Conservation (phyloP, 2,888 invertebrate species). For the Bursaphelenchus okinawaensis region DNA sequence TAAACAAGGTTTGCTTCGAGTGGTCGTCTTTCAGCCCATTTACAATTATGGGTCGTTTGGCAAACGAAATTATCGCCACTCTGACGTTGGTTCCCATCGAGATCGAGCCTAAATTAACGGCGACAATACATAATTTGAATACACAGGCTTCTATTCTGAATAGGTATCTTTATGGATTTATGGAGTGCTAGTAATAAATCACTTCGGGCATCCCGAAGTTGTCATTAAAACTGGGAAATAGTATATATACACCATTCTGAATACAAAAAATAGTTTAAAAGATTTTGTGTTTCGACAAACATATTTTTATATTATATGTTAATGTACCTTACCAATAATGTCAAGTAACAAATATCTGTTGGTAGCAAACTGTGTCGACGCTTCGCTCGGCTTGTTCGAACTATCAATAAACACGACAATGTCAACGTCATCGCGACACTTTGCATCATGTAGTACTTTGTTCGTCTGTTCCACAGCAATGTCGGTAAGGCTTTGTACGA, state of each 20-base stretch:
- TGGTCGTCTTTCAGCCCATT: conserved; percentile 29
- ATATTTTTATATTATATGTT: background rate
- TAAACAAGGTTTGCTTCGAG: conserved; percentile 28
- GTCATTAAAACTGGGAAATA: no score
- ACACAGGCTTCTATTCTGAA: no score
- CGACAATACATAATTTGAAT: background rate
- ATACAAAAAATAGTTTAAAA: no score
- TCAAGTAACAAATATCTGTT: conserved; percentile 44
- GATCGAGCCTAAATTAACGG: conserved; percentile 35
- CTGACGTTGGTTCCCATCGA: conserved; percentile 32
- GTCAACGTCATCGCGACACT: conserved; percentile 25
- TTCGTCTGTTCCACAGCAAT: no score
- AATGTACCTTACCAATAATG: conserved; percentile 29
- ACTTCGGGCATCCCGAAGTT: no score
- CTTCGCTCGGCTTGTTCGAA: conserved; percentile 25
- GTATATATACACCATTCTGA: no score
- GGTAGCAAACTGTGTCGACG: conserved; percentile 29
- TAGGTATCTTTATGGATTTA: no score
- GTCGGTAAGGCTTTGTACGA: background rate
- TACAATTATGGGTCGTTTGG: conserved; percentile 26
- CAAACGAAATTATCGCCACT: conserved; percentile 39
- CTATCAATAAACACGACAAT: conserved; percentile 40
- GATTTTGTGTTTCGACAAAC: no score
- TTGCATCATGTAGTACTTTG: no score
- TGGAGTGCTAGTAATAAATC: no score